Conservation (phyloP, 2,113 vertebrate genomes). For the Oreochromis niloticus region DNA sequence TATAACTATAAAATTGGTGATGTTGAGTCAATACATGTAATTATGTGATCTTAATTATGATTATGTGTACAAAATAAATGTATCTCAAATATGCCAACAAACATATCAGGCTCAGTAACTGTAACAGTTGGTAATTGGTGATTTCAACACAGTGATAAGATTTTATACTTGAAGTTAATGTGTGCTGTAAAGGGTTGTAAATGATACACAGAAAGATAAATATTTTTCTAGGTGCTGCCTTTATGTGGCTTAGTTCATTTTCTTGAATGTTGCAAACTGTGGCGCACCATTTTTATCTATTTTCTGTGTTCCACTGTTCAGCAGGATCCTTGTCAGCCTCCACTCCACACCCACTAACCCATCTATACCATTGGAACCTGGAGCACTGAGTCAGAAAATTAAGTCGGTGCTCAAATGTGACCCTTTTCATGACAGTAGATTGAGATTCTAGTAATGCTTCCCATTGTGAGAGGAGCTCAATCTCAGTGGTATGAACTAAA, state of each 20-base stretch:
- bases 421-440: slow-evolving; percentile 34
- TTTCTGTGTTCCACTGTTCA: not conserved
- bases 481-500: not conserved
- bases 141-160: not conserved
- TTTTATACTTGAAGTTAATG: not conserved
- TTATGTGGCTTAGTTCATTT: not conserved
- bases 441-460: slow-evolving; percentile 28
- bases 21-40: not conserved
- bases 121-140: not conserved
- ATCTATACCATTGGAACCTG: slow-evolving; percentile 10
- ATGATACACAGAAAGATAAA: not conserved
- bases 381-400: slow-evolving; percentile 57
- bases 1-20: not conserved
- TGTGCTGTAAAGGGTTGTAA: not conserved
- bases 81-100: not conserved
- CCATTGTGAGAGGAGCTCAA: not conserved
- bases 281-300: not conserved
- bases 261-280: not conserved
- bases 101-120: not conserved
- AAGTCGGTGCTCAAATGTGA: slow-evolving; percentile 45
- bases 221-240: not conserved
- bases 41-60: not conserved
- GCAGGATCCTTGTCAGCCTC: not conserved
- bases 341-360: not conserved
- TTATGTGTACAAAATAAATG: not conserved